Evolutionary conservation across 2,888 invertebrate genomes (phyloP).

Genomic region (Gnatocerus cornutus): DNA sequence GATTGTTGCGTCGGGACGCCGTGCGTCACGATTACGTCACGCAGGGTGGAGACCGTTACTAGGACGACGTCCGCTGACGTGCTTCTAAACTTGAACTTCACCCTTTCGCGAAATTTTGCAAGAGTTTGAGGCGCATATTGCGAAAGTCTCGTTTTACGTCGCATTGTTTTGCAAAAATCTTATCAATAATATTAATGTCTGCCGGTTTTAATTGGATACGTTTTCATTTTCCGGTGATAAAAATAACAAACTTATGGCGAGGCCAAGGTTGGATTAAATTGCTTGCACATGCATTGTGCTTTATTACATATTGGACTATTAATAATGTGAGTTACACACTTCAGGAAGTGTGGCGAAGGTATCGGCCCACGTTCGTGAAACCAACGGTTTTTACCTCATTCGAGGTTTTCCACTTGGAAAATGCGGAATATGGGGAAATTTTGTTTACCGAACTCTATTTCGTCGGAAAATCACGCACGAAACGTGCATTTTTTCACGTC

Average conservation of each 20-base stretch:
- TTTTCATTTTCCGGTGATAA: conserved; percentile 49
- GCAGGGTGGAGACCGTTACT: conserved; percentile 67
- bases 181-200: conserved; percentile 26
- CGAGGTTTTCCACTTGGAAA: conserved; percentile 16
- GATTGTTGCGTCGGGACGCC: conserved; percentile 65
- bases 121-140: conserved; percentile 8
- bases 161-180: conserved; percentile 28
- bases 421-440: too few relatives aligned
- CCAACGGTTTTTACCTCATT: conserved; percentile 7
- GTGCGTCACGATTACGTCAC: conserved; percentile 67
- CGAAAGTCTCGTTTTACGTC: not conserved
- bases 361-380: conserved; percentile 18
- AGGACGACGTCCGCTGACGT: conserved; percentile 64
- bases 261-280: conserved; percentile 46
- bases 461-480: too few relatives aligned
- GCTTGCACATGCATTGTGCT: conserved; percentile 36
- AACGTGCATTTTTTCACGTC: too few relatives aligned
- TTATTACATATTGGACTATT: conserved; percentile 37
- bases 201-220: conserved; percentile 35
- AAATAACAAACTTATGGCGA: conserved; percentile 42
- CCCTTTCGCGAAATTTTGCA: conserved; percentile 38
- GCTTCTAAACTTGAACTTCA: conserved; percentile 57
- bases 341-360: conserved; percentile 42
- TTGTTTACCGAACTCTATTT: too few relatives aligned
- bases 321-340: conserved; percentile 24